Percentiles rank a stretch among this genome's conserved stretches.
These are phyloP conservation scores for Isurus oxyrinchus DNA, from an alignment of 2,113 vertebrate species.

Conservation along the genomic window DNA sequence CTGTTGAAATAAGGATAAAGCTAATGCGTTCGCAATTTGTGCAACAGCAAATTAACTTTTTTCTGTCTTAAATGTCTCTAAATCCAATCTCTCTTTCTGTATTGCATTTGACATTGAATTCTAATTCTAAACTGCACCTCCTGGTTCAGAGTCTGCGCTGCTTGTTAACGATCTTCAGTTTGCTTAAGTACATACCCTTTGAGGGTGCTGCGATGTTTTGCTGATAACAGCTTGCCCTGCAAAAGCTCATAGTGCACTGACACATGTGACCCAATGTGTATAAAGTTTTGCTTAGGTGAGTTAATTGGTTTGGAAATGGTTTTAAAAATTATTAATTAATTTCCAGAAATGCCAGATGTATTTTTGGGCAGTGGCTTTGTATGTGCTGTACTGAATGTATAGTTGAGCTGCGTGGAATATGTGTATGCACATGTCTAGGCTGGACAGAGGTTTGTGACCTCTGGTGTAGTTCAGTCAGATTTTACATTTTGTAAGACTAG, in stretches of 20 bases:
- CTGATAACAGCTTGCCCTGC: not conserved
- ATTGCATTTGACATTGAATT: not conserved
- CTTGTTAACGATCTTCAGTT: not conserved
- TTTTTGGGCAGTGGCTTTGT: not conserved
- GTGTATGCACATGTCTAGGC: not conserved
- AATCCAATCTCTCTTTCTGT: not conserved
- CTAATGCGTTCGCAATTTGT: not conserved
- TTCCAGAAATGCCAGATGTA: not conserved
- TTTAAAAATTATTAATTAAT: not conserved
- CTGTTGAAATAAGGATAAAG: not conserved
- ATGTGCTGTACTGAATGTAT: not conserved
- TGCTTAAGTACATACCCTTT: not conserved
- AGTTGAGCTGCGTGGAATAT: not conserved
- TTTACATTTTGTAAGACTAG: not conserved
- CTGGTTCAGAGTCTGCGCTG: not conserved
- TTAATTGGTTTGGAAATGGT: not conserved
- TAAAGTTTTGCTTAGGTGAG: not conserved
- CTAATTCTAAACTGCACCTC: not conserved
- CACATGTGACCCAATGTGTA: not conserved
- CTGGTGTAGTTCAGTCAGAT: not conserved
- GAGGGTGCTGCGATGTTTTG: not conserved
- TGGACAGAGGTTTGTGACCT: not conserved
- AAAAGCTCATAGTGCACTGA: not conserved
- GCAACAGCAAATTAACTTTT: not conserved
- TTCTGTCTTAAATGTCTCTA: not conserved